phyloP scores from a whole-genome alignment of 2,113 vertebrate genomes.

The Gorsachius goisagi region DNA sequence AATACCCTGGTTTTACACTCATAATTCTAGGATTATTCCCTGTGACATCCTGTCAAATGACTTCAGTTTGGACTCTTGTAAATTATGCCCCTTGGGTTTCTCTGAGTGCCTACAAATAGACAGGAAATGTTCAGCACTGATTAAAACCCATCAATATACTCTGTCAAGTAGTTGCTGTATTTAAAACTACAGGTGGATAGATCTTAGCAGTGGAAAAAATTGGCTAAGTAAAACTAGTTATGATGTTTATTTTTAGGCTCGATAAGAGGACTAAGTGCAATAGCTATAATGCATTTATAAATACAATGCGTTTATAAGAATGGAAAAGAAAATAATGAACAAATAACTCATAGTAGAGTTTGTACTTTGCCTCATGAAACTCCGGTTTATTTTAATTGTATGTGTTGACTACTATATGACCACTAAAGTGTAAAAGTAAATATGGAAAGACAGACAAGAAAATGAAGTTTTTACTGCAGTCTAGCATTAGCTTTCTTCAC shows the following conservation, averaged over 20 bases:
- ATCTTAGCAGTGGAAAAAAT: background rate
- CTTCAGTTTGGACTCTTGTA: constrained; percentile 43
- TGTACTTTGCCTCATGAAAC: background rate
- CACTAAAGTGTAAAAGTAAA: background rate
- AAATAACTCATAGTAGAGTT: background rate
- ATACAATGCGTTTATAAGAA: background rate
- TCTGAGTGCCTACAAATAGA: constrained; percentile 26
- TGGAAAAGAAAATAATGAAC: background rate
- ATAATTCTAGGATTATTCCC: constrained; percentile 48
- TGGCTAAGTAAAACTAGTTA: background rate
- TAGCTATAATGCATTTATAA: background rate
- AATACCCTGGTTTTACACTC: background rate
- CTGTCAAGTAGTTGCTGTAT: background rate
- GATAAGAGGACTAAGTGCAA: background rate
- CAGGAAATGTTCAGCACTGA: constrained; percentile 29
- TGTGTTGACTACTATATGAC: background rate
- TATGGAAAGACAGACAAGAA: background rate
- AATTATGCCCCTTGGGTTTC: constrained; percentile 50
- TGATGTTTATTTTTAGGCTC: background rate
- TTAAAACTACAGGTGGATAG: constrained; percentile 7
- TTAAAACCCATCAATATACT: constrained; percentile 24
- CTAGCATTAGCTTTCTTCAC: background rate
- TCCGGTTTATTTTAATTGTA: background rate
- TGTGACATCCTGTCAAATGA: constrained; percentile 43
- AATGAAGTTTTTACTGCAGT: background rate